phyloP scores from a whole-genome alignment of 2,888 invertebrate genomes.

The Drosophila falleni region DNA sequence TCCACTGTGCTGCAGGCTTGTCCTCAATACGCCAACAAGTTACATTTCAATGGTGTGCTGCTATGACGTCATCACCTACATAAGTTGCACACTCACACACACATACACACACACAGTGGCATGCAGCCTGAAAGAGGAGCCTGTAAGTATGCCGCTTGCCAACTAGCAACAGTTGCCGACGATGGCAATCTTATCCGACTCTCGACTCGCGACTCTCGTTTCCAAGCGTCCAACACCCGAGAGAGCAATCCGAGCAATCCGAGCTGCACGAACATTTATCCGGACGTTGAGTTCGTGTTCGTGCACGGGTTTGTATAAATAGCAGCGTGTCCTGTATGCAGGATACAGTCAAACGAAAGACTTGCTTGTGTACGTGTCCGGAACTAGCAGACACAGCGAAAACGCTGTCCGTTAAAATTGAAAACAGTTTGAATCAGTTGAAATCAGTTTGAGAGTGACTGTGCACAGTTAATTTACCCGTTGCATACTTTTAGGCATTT shows the following conservation, averaged over 20 bases:
- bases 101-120: conserved; percentile 24
- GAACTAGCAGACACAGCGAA: conserved; percentile 6
- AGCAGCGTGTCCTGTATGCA: conserved; percentile 54
- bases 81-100: conserved; percentile 46
- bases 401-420: conserved; percentile 38
- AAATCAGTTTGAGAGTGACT: conserved; percentile 52
- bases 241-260: conserved; percentile 63
- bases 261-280: conserved; percentile 49
- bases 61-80: conserved; percentile 80
- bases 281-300: conserved; percentile 30
- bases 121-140: conserved; percentile 28
- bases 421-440: conserved; percentile 41
- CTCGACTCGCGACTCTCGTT: conserved; percentile 24
- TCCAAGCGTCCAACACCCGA: conserved; percentile 35
- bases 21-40: conserved; percentile 64
- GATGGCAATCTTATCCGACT: conserved; percentile 45
- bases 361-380: conserved; percentile 56
- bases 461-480: conserved; percentile 25
- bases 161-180: conserved; percentile 73
- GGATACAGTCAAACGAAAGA: conserved; percentile 74
- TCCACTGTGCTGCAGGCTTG: conserved; percentile 58
- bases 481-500: conserved; percentile 53
- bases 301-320: conserved; percentile 66
- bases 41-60: conserved; percentile 37
- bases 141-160: conserved; percentile 61